These are phyloP conservation scores for Atractosteus spatula DNA, from an alignment of 2,113 vertebrate genomes.

Conservation along the genomic window DNA sequence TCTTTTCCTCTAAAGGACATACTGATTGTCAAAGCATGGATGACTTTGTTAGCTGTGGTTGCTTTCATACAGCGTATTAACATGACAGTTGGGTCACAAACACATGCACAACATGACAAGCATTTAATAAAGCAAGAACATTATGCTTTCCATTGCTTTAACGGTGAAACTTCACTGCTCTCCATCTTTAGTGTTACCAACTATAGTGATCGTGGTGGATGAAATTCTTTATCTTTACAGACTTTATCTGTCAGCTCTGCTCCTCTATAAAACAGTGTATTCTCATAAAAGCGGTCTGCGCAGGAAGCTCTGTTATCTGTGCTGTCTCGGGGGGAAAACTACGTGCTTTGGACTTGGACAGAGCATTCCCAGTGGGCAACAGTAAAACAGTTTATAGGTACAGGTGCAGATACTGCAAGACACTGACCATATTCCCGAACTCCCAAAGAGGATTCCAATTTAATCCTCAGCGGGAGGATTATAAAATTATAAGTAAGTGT, in stretches of 20 bases:
- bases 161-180: too few species aligned
- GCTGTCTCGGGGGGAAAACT: neutral
- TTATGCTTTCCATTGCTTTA: too few species aligned
- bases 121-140: too few species aligned
- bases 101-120: too few species aligned
- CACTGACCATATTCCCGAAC: neutral
- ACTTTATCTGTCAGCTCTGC: conserved; percentile 11
- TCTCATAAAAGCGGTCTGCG: conserved; percentile 20
- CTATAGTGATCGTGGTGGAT: neutral
- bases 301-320: conserved; percentile 13
- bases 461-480: too few species aligned
- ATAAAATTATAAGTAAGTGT: too few species aligned
- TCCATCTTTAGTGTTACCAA: neutral
- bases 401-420: conserved; percentile 37
- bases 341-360: neutral
- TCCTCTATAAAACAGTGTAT: conserved; percentile 15
- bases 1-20: neutral
- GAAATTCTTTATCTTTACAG: conserved; percentile 22
- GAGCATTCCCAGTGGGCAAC: neutral
- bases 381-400: conserved; percentile 30
- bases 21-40: too few species aligned
- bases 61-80: too few species aligned
- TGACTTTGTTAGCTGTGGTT: too few species aligned
- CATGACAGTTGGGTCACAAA: too few species aligned
- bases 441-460: neutral